These are phyloP conservation scores for Abrostola tripartita DNA, from an alignment of 2,888 invertebrate species.

Conservation along the genomic window DNA sequence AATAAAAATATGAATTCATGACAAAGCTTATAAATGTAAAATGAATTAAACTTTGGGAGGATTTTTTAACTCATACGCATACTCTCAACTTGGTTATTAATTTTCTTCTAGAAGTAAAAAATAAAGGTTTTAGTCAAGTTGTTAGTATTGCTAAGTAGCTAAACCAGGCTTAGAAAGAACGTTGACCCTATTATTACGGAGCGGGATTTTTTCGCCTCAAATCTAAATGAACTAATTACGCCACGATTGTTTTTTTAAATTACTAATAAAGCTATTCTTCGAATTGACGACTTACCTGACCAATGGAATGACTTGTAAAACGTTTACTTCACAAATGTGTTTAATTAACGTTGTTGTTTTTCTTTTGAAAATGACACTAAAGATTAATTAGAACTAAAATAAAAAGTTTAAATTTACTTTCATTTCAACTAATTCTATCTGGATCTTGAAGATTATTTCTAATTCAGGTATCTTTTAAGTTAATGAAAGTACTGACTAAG, in stretches of 20 bases:
- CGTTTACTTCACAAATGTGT: too few relatives aligned
- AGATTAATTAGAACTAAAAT: too few relatives aligned
- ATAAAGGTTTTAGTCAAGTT: slow-evolving; percentile 2
- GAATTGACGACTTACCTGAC: slow-evolving; percentile 7
- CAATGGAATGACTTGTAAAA: background rate
- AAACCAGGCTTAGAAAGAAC: slow-evolving; percentile 6
- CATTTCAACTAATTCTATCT: too few relatives aligned
- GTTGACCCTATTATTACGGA: slow-evolving; percentile 23
- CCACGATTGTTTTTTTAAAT: slow-evolving; percentile 15
- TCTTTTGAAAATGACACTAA: too few relatives aligned
- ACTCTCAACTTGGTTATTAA: background rate
- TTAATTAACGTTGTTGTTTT: too few relatives aligned
- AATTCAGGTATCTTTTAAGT: too few relatives aligned
- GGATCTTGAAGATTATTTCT: too few relatives aligned
- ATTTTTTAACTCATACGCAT: background rate
- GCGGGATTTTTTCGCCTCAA: slow-evolving; percentile 15
- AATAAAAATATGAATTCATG: slow-evolving; percentile 2
- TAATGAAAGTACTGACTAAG: too few relatives aligned
- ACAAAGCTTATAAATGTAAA: background rate
- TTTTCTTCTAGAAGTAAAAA: slow-evolving; percentile 1
- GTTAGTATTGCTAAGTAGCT: slow-evolving; percentile 20
- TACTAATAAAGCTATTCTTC: slow-evolving; percentile 17
- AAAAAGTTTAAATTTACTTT: too few relatives aligned
- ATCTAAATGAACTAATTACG: slow-evolving; percentile 30
- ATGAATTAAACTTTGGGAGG: background rate